A percentile compares a stretch with the other conserved stretches of the same genome.
phyloP scores from a whole-genome alignment of 2,888 invertebrate species.

The Euclidia mi region DNA sequence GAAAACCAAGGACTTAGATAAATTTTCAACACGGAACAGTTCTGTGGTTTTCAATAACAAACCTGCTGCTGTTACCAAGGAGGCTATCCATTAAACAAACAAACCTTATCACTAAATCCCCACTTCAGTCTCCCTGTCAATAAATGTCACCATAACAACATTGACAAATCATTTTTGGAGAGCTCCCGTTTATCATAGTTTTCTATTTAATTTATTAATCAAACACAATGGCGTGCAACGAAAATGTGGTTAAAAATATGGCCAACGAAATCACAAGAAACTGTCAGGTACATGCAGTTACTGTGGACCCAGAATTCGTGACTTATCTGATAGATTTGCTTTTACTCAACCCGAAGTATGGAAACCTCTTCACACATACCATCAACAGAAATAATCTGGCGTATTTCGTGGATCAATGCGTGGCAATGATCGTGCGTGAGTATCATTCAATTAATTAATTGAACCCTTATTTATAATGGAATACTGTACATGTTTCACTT shows the following conservation, averaged over 20 bases:
- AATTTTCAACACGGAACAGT: no score
- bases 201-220: slow-evolving; percentile 23
- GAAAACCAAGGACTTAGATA: no score
- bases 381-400: slow-evolving; percentile 86
- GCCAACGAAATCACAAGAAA: slow-evolving; percentile 90
- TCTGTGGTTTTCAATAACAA: no score
- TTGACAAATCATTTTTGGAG: slow-evolving; percentile 9
- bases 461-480: no score
- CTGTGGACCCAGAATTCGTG: slow-evolving; percentile 86
- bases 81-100: no score
- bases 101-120: neutral
- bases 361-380: slow-evolving; percentile 82
- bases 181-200: slow-evolving; percentile 1
- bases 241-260: slow-evolving; percentile 89
- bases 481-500: no score
- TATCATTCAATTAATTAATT: slow-evolving; percentile 24
- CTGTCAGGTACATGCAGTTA: slow-evolving; percentile 78
- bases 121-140: neutral
- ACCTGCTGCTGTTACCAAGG: no score
- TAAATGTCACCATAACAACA: slow-evolving; percentile 1
- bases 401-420: slow-evolving; percentile 88
- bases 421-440: slow-evolving; percentile 82
- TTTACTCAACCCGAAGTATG: slow-evolving; percentile 89
- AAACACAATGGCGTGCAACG: slow-evolving; percentile 79
- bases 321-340: slow-evolving; percentile 87